Percentiles rank a stretch among this genome's conserved stretches.
phyloP scores from a whole-genome alignment of 2,888 invertebrate species.

The Drosophila kokeensis region DNA sequence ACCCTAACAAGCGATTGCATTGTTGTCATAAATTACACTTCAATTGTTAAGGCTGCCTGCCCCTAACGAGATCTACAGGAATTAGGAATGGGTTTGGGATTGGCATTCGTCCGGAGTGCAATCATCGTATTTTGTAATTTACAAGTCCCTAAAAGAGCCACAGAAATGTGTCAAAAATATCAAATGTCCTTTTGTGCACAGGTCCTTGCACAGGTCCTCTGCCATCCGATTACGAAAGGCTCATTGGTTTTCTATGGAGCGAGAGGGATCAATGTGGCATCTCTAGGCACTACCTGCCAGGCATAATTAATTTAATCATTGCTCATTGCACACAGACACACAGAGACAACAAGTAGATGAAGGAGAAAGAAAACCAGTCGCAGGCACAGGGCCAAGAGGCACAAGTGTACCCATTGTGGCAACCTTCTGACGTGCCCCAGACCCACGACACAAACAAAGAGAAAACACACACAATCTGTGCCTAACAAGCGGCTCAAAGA shows the following conservation, averaged over 20 bases:
- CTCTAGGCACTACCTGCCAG: constrained; percentile 62
- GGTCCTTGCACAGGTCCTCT: constrained; percentile 27
- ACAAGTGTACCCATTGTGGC: constrained; percentile 66
- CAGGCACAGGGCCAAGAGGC: constrained; percentile 40
- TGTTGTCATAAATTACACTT: constrained; percentile 80
- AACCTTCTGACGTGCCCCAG: constrained; percentile 73
- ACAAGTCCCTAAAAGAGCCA: constrained; percentile 53
- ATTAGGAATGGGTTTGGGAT: constrained; percentile 17
- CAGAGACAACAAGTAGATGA: constrained; percentile 20
- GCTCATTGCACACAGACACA: constrained; percentile 62
- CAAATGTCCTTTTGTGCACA: constrained; percentile 73
- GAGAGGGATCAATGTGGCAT: constrained; percentile 26
- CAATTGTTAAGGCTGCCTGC: constrained; percentile 62
- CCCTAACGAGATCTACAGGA: background rate
- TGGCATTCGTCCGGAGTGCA: constrained; percentile 24
- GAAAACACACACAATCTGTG: constrained; percentile 52
- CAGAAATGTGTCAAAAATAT: constrained; percentile 76
- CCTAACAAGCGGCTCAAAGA: constrained; percentile 62
- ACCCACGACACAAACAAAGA: constrained; percentile 60
- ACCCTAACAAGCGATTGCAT: constrained; percentile 46
- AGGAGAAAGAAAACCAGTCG: constrained; percentile 9
- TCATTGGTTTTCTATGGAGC: constrained; percentile 62
- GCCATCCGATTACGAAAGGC: constrained; percentile 55
- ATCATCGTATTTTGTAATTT: constrained; percentile 65
- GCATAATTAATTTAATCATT: constrained; percentile 81